Conservation (phyloP, 2,888 invertebrate species). For the Tanypteryx hageni region DNA sequence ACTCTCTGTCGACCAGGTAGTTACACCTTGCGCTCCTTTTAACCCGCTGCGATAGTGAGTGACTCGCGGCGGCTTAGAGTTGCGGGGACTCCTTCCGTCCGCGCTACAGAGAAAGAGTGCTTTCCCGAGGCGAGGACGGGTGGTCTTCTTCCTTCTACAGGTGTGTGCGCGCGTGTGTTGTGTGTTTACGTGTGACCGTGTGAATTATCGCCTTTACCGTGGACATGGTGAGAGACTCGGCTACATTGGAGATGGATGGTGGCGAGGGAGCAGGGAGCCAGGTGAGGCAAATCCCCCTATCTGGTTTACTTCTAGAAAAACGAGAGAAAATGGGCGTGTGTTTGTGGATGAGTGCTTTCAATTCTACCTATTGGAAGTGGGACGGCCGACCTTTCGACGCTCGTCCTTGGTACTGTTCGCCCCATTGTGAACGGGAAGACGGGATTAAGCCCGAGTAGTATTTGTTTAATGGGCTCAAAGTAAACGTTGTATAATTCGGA, state of each 20-base stretch:
- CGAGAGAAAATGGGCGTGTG: background rate
- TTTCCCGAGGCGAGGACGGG: background rate
- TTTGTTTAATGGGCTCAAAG: background rate
- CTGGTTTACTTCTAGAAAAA: background rate
- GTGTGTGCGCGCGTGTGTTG: background rate
- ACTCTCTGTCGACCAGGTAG: background rate
- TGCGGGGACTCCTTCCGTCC: background rate
- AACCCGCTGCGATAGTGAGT: background rate
- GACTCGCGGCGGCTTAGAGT: background rate
- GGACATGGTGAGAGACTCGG: conserved; percentile 38
- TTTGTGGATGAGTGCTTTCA: too few species aligned
- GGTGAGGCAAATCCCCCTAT: background rate
- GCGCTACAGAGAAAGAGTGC: background rate
- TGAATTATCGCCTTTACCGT: background rate
- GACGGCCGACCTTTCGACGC: background rate
- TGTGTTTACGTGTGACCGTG: conserved; percentile 20
- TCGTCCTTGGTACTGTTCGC: background rate
- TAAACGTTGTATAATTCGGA: too few species aligned
- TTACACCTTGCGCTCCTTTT: background rate
- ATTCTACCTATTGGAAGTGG: background rate
- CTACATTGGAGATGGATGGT: conserved; percentile 30
- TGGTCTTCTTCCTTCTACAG: too few species aligned
- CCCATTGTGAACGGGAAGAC: background rate
- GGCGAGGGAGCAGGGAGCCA: conserved; percentile 50
- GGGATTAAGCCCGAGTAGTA: background rate